Percentiles rank a stretch among this genome's conserved stretches.
Evolutionary conservation across 2,113 vertebrate species (phyloP).

Genomic region (Petrocephalus zakoni): DNA sequence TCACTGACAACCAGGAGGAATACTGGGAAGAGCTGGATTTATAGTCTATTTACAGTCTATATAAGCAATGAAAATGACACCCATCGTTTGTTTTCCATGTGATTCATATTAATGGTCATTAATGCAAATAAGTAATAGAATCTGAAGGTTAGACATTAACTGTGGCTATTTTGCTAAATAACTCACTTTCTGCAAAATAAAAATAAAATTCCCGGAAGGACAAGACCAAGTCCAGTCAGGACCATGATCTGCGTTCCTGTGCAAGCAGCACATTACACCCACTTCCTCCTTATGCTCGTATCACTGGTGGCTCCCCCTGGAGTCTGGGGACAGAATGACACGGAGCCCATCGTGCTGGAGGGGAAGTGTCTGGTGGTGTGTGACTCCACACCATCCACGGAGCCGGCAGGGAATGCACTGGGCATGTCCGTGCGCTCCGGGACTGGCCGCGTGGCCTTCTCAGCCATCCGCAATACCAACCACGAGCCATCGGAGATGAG

Average conservation of each 20-base stretch:
- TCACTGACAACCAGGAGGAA: neutral
- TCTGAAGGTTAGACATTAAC: neutral
- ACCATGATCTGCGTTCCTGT: neutral
- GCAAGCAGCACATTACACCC: conserved; percentile 30
- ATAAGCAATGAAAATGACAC: neutral
- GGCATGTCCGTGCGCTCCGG: conserved; percentile 68
- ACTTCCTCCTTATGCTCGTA: conserved; percentile 27
- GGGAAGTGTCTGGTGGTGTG: conserved; percentile 71
- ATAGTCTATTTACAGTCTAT: neutral
- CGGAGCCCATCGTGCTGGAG: conserved; percentile 65
- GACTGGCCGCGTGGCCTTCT: conserved; percentile 61
- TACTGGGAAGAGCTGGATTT: neutral
- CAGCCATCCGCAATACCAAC: conserved; percentile 66
- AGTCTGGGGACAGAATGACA: conserved; percentile 61
- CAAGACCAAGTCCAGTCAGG: neutral
- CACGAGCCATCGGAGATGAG: conserved; percentile 70
- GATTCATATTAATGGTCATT: neutral
- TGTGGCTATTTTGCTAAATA: neutral
- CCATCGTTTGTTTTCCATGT: neutral
- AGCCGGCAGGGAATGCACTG: conserved; percentile 59
- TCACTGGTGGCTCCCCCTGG: conserved; percentile 28
- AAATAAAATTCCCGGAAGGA: neutral
- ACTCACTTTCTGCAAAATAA: neutral
- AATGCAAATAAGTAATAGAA: neutral
- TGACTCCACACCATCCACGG: conserved; percentile 58